phyloP scores from a whole-genome alignment of 2,113 vertebrate genomes.

The Cyprinus carpio region DNA sequence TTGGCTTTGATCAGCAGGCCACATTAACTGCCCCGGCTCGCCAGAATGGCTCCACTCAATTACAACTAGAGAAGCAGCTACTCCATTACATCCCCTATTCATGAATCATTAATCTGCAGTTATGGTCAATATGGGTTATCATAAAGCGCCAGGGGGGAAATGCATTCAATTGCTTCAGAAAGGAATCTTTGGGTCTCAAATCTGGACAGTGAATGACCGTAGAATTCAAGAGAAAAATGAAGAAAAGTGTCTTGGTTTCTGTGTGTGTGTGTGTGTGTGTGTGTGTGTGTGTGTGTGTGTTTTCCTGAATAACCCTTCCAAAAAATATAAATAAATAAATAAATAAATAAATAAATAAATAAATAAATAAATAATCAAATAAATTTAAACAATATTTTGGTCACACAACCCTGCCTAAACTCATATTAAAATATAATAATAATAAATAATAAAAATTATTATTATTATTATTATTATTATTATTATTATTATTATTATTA shows the following conservation, averaged over 20 bases:
- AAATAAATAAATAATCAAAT: too few relatives aligned
- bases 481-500: too few relatives aligned
- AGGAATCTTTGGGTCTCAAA: conserved; percentile 9
- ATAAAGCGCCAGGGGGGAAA: conserved; percentile 70
- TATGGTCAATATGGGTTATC: conserved; percentile 71
- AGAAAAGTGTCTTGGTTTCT: background rate
- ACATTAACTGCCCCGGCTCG: conserved; percentile 68
- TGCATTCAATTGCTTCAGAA: conserved; percentile 38
- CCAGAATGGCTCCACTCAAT: conserved; percentile 75
- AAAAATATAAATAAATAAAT: too few relatives aligned
- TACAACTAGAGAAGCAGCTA: conserved; percentile 73
- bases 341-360: too few relatives aligned
- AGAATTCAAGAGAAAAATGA: background rate
- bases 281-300: too few relatives aligned
- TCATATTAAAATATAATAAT: background rate
- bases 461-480: too few relatives aligned
- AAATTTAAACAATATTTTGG: background rate
- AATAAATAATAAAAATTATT: too few relatives aligned
- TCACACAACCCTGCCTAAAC: background rate
- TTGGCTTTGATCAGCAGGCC: conserved; percentile 70
- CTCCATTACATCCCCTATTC: conserved; percentile 77
- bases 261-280: too few relatives aligned
- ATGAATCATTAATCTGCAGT: conserved; percentile 78
- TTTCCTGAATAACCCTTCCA: background rate
- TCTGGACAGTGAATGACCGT: conserved; percentile 2